Conservation (phyloP, 1,140 invertebrate genomes). For the Drosophila micromelanica region DNA sequence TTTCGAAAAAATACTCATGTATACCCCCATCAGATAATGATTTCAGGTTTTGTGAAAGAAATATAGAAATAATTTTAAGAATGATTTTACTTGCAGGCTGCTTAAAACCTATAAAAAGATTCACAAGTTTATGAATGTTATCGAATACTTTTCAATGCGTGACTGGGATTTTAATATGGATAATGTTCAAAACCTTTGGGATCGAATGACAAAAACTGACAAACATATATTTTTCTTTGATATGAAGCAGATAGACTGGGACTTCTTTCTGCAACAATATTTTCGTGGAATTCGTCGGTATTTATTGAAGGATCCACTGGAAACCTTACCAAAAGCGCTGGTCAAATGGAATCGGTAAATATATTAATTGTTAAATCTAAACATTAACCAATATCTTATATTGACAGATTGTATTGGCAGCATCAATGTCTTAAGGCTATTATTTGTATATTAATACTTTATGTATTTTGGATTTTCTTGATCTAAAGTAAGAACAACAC, state of each 20-base stretch:
- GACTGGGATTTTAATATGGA: slow-evolving; percentile 90
- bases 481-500: not conserved
- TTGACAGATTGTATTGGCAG: slow-evolving; percentile 55
- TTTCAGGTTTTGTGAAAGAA: too few species aligned
- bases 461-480: slow-evolving; percentile 17
- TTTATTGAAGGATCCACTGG: slow-evolving; percentile 89
- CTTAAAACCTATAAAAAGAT: slow-evolving; percentile 90
- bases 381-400: slow-evolving; percentile 4
- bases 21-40: too few species aligned
- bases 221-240: slow-evolving; percentile 88
- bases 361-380: not conserved
- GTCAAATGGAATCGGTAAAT: slow-evolving; percentile 86
- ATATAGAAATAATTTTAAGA: not conserved
- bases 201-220: slow-evolving; percentile 86
- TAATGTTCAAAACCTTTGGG: slow-evolving; percentile 87
- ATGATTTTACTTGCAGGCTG: slow-evolving; percentile 84
- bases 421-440: slow-evolving; percentile 50
- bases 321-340: slow-evolving; percentile 87
- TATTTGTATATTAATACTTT: slow-evolving; percentile 7
- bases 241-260: slow-evolving; percentile 89
- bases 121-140: slow-evolving; percentile 88
- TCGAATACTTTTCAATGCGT: slow-evolving; percentile 90
- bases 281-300: slow-evolving; percentile 88
- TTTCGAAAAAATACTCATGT: too few species aligned
- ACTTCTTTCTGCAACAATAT: slow-evolving; percentile 88